These are phyloP conservation scores for Natator depressus DNA, from an alignment of 2,113 vertebrate species.

Conservation along the genomic window DNA sequence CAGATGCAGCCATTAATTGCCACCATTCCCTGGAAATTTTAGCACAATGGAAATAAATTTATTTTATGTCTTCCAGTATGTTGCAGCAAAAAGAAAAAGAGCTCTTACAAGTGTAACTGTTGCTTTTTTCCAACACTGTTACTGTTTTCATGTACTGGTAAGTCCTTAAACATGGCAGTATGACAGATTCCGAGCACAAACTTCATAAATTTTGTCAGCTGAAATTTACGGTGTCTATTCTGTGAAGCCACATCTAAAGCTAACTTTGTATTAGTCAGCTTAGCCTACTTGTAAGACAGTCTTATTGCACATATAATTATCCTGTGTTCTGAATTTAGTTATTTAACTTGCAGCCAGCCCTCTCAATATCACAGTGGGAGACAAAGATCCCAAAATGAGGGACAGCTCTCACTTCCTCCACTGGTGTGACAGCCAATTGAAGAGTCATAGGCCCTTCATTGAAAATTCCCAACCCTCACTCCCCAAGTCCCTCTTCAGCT, in stretches of 20 bases:
- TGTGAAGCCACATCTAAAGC: neutral
- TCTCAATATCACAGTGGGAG: neutral
- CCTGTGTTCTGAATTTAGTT: neutral
- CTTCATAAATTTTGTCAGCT: neutral
- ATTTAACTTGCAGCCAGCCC: neutral
- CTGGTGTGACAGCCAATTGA: neutral
- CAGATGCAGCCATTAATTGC: neutral
- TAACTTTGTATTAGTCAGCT: neutral
- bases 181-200: neutral
- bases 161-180: slow-evolving; percentile 56
- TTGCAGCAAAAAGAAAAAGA: slow-evolving; percentile 83
- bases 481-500: neutral
- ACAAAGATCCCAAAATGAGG: neutral
- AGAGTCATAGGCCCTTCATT: neutral
- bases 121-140: slow-evolving; percentile 81
- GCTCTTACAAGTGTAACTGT: slow-evolving; percentile 83
- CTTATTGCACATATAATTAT: neutral
- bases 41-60: neutral
- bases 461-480: neutral
- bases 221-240: slow-evolving; percentile 6
- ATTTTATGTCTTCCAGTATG: slow-evolving; percentile 75
- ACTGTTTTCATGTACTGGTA: slow-evolving; percentile 79
- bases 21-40: neutral
- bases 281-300: neutral
- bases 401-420: neutral